Conservation (phyloP, 2,888 invertebrate species). For the Cordilura impudica region DNA sequence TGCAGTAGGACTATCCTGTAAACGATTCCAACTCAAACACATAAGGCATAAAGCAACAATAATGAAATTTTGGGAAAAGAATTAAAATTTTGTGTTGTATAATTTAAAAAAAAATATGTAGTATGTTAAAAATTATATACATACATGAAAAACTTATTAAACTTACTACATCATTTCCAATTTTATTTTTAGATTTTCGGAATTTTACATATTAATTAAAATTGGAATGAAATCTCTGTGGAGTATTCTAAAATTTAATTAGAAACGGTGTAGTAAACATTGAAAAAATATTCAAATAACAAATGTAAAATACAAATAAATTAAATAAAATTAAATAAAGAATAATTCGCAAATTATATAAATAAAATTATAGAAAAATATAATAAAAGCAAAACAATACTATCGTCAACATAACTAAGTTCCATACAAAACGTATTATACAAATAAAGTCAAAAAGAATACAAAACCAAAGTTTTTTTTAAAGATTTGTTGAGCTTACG, state of each 20-base stretch:
- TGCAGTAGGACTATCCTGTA: conserved; percentile 81
- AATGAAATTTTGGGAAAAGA: conserved; percentile 47
- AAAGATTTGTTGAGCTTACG: conserved; percentile 81
- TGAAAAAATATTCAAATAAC: neutral
- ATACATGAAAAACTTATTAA: no score
- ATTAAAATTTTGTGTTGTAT: conserved; percentile 39
- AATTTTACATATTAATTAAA: no score
- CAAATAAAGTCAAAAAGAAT: neutral
- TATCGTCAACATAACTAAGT: conserved; percentile 31
- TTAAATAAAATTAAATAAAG: neutral
- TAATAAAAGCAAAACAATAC: conserved; percentile 25
- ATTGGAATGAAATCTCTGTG: neutral
- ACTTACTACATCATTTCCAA: neutral
- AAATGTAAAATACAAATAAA: neutral
- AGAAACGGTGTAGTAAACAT: neutral
- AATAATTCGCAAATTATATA: conserved; percentile 28
- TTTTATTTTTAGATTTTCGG: neutral
- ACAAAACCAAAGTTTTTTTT: neutral
- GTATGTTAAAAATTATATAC: neutral
- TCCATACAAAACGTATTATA: conserved; percentile 29
- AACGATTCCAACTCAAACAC: conserved; percentile 68
- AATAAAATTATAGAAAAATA: conserved; percentile 25
- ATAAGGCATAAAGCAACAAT: conserved; percentile 61
- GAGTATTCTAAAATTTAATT: neutral
- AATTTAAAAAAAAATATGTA: conserved; percentile 19